Base-by-base conservation (phyloP, 2,888 invertebrate species). In the Eupithecia vulgata region DNA sequence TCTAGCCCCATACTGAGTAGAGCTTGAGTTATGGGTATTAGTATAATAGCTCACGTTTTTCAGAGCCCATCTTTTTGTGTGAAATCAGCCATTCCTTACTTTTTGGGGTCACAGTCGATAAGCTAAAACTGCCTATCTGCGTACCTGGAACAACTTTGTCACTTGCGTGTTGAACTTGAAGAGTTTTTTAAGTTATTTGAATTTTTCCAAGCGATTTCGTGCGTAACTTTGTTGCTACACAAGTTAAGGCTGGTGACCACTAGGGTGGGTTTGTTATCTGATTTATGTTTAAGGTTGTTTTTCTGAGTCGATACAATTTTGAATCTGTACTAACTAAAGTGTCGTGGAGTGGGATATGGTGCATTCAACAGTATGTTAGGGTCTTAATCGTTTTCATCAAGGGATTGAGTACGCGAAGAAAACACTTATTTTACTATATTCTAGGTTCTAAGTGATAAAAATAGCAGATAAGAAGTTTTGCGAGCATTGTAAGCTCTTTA, bases 91-190 rank as follows among this genome's bases (percentile, higher is more conserved):
- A 45, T 40, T 7, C 7, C 15, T 48, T 69, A 74, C 68, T 76
- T 74, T 35, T 68, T 35, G 64, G 72, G 78, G 79, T 78, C 80
- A 79, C 78, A 76, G 78, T 48, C 57, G 69, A 81, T 76, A 80
- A 77, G 71, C 73, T 67, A 72, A 70, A 76, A 77, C 76, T 74
- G 76, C 76, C 77, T 72, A 78, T 78, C 76, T 73, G 57, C 64
- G 64, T 52, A 73, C 70, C 71, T 70, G 67, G 67, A 64, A 40
- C 12, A 78, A 76, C 70, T 79, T 79, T 76, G 72, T 72, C 76
- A 75, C 73, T 72, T 57, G 73, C 73, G 73, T 68, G 70, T 73
- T 48, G n/a, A 74, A 78, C 40, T 75, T 79, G 48, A 65, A 25
- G 35, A 37, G 35, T 62, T 64, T 65, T 40, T n/a, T n/a, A 64